Base-by-base conservation (phyloP, 2,797 vertebrate species). In the Trematomus bernacchii region DNA sequence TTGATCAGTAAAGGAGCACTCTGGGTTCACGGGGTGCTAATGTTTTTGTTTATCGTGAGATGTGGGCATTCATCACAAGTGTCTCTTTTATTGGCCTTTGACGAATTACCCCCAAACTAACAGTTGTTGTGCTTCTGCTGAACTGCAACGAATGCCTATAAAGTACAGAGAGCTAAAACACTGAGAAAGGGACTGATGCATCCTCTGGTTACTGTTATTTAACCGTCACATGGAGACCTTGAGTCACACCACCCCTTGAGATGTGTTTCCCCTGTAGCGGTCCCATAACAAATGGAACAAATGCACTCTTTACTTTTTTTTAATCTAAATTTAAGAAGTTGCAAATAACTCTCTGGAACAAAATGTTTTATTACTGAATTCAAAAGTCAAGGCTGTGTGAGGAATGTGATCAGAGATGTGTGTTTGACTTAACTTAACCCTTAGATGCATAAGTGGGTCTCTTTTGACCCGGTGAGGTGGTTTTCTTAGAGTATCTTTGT, bases 51-150 rank as follows among this genome's bases (percentile, higher is more conserved):
- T 51, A 78, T 81, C 73, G 47, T 30, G 37, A 75, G 71, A 77
- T 54, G 53, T 66, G 64, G 61, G 61, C 69, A 52, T 87, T 85
- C 76, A 85, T 80, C 59, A 77, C 23, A 71, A 84, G 68, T 77
- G 30, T 44, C 18, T 68, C 48, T 68, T 76, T 90, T 79, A 86
- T 87, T 79, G 63, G 71, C 59, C 5, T 11, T 78, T 68, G 43
- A 69, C 58, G 72, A 73, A 77, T 80, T 71, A 86, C 70, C 83
- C 62, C 53, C 68, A 46, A 46, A 74, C 66, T 60, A 63, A 44
- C 23, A 37, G 27, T 74, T 75, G 72, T 62, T 69, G 19, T 21
- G 33, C 43, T 66, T 30, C 42, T 33, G 54, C 30, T 70, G 69
- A 21, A 76, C 77, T 66, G 40, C n/a, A 50, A 14, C 18, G 15